Conservation (phyloP, 2,888 invertebrate species). For the Drosophila subquinaria region DNA sequence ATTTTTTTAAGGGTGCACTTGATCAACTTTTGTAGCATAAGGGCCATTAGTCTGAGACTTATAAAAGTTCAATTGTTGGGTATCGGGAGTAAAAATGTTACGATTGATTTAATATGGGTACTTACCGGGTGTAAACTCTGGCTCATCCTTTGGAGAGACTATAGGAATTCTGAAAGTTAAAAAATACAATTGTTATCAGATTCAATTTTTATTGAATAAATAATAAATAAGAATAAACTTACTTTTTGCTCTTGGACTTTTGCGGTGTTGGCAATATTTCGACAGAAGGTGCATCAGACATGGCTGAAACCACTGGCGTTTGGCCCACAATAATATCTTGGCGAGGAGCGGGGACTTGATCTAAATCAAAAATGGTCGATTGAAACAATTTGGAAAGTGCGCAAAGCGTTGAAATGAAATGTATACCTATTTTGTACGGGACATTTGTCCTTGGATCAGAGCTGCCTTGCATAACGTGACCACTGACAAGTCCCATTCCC, state of each 20-base stretch:
- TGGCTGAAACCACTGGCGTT: slow-evolving; percentile 90
- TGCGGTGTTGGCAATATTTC: slow-evolving; percentile 85
- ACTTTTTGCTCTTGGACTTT: slow-evolving; percentile 86
- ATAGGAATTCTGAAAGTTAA: slow-evolving; percentile 74
- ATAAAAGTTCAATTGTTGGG: no score
- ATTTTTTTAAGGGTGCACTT: no score
- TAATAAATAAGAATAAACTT: slow-evolving; percentile 34
- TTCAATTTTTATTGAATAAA: background rate
- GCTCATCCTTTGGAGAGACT: slow-evolving; percentile 70
- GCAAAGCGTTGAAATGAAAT: background rate
- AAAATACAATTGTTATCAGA: background rate
- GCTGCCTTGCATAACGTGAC: slow-evolving; percentile 26
- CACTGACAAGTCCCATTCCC: slow-evolving; percentile 25
- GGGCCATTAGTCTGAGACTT: background rate
- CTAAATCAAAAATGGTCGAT: slow-evolving; percentile 17
- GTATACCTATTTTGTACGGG: slow-evolving; percentile 63
- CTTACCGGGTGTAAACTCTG: slow-evolving; percentile 56
- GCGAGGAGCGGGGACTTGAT: slow-evolving; percentile 58
- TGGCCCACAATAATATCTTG: slow-evolving; percentile 65
- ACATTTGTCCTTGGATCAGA: slow-evolving; percentile 47
- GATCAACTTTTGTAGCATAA: no score
- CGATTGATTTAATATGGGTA: slow-evolving; percentile 4
- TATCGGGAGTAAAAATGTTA: no score
- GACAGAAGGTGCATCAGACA: slow-evolving; percentile 88
- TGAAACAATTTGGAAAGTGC: background rate